Base-by-base conservation (phyloP, 2,888 invertebrate genomes). In the Marasmarcha lunaedactyla region DNA sequence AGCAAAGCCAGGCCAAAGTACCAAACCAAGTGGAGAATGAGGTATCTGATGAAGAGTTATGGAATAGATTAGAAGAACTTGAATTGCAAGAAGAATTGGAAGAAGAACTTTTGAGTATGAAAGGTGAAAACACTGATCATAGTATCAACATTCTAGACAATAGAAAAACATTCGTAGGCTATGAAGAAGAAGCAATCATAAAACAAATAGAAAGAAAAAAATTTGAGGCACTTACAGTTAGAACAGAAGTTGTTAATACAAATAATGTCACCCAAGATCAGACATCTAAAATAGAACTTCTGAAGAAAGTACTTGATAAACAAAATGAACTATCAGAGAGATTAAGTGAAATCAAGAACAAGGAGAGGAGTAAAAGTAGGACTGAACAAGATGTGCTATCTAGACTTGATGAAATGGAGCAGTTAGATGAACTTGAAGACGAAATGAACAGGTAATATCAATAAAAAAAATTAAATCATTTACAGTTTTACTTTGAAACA, bases 51-150 rank as follows among this genome's bases (percentile, higher is more conserved):
- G 68, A 72, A 38, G 71, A 74, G 13, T 46, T 83, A 10, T 81
- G 77, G 77, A 52, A 56, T 34, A 72, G 72, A 51, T 64, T 90
- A 39, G 90, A 90, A 56, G 86, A 87, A 54, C 64, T 89, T 41
- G 89, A 89, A 57, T 57, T 87, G 20, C 77, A 87, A 59, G 89
- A 89, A 59, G 86, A 87, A 55, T 63, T 88, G 46, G 73, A 84
- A 52, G 76, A 84, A 63, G 74, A 79, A 58, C 44, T 72, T 35
- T 40, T 48, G 13, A 50, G 52, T 38, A 38, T 38, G 13, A 40
- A 43, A 15, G 35, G 39, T 33, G 11, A 36, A 48, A 46, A 44
- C 39, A 45, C 15, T 41, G 46, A 51, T 37, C 41, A 45, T 11
- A 7, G 7, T 20, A 20, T 20, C 4, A 20, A 7, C 20, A 20